Evolutionary conservation across 2,888 invertebrate species (phyloP).

Genomic region (Dryococelus australis): DNA sequence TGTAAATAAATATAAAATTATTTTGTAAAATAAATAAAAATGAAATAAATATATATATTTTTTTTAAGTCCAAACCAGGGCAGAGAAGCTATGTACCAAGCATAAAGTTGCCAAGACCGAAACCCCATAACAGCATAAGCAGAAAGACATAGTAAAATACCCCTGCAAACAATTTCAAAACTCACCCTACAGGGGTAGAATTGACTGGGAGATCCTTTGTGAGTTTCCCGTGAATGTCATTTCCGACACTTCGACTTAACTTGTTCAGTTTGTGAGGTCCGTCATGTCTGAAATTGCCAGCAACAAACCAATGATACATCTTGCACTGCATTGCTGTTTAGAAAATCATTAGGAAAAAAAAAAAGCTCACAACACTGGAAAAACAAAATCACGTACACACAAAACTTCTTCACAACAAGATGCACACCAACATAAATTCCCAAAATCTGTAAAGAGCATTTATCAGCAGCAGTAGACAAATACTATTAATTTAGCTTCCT

Average conservation of each 20-base stretch:
- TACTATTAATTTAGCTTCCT: no score
- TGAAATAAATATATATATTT: neutral
- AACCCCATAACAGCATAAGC: neutral
- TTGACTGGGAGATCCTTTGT: constrained; percentile 2
- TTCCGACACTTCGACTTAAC: constrained; percentile 1
- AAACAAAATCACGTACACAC: no score
- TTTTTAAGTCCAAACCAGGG: neutral
- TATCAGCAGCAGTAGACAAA: no score
- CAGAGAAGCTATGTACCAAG: neutral
- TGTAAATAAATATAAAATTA: neutral
- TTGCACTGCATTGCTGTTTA: neutral
- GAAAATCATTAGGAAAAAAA: neutral
- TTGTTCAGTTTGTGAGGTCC: neutral
- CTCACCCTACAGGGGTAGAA: constrained; percentile 9
- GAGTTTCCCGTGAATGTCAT: neutral
- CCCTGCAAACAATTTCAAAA: neutral
- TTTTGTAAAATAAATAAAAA: neutral
- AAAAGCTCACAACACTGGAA: neutral
- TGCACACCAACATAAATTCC: no score
- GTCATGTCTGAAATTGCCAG: constrained; percentile 9
- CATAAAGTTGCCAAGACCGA: neutral
- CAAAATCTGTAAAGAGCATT: no score
- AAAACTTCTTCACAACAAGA: no score
- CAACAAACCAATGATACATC: constrained; percentile 10
- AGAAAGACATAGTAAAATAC: neutral